Evolutionary conservation across 1,140 invertebrate genomes (phyloP), one percentile per base, ranked within the genome.

Genomic region (Lordiphosa clarofinis): DNA sequence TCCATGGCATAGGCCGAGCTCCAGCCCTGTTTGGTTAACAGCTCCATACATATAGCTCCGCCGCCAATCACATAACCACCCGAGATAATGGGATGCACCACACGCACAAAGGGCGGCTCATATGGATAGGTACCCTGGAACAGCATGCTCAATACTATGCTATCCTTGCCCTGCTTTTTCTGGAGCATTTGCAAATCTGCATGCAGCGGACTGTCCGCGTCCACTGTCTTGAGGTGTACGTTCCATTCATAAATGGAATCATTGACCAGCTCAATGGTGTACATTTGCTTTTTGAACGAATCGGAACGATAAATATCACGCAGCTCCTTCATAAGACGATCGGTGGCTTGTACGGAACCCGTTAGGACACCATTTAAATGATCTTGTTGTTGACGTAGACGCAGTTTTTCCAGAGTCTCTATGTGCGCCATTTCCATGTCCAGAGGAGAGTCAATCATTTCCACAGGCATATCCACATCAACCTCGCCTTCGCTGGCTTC

Each of bases 181-280:
- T 99, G 99, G 40, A 99, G 92, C 86, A 96, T 91, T 67, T 94
- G 90, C 86, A 99, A 92, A 91, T 99, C 98, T 89, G 95, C 95
- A 90, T 98, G 96, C 28, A 99, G 91, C 0, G 96, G 95, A 89
- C 98, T 99, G 90, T 99, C 99, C 2, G 97, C 96, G 91, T 99
- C 99, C 13, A 99, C 98, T 53, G 95, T 95, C 90, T 95, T 96
- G 86, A 99, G 92, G 76, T 96, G 94, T 60, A 99, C 96, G 90
- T 99, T 98, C 99, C 99, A 99, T 90, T 99, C 98, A 90, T 99
- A 99, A 31, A 99, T 92, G 82, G 96, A 98, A 90, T 99, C 98
- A 89, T 98, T 98, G 55, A 99, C 96, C 89, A 99, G 92, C 89
- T 99, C 98, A 92, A 93, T 93, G 67, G 92, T 92, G 86, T 93